Conservation (phyloP, 2,113 vertebrate species). For the Pterocles gutturalis region DNA sequence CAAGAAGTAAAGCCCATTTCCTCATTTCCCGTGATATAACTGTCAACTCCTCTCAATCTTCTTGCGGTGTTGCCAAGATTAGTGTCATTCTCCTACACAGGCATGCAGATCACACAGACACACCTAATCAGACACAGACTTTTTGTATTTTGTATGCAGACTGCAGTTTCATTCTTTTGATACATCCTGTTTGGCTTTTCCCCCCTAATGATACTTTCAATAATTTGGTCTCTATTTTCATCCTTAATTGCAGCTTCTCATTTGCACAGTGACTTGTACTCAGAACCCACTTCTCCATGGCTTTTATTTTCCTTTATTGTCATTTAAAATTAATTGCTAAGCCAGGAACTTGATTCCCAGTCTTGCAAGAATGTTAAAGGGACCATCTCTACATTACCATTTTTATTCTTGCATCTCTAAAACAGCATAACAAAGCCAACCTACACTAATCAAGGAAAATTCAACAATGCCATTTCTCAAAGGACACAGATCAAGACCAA, state of each 20-base stretch:
- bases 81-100: background rate
- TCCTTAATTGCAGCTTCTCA: background rate
- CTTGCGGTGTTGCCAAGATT: background rate
- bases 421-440: background rate
- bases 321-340: background rate
- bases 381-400: background rate
- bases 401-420: background rate
- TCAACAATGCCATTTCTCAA: background rate
- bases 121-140: background rate
- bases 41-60: background rate
- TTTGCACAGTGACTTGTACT: background rate
- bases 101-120: background rate
- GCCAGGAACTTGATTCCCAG: background rate
- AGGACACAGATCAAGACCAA: background rate
- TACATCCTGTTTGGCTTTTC: background rate
- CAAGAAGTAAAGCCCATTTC: background rate
- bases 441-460: background rate
- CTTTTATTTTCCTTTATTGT: background rate
- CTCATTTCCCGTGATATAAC: background rate
- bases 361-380: background rate
- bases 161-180: background rate
- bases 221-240: background rate
- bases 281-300: background rate
- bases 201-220: background rate
- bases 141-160: background rate